Base-by-base conservation (phyloP, 2,888 invertebrate genomes). In the Rotaria sp. region DNA sequence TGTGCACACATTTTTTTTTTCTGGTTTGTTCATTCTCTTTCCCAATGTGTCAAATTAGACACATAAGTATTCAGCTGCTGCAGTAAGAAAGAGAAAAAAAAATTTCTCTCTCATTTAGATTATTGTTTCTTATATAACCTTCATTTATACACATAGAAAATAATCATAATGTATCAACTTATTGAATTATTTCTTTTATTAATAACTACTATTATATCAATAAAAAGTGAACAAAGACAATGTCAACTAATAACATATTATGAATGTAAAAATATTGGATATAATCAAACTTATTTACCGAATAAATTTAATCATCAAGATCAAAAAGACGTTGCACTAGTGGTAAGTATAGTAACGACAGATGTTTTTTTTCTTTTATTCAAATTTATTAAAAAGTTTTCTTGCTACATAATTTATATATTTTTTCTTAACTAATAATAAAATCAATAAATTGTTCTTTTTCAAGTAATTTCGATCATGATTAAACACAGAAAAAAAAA, bases 171-270 rank as follows among this genome's bases (percentile, higher is more conserved):
- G 67, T 30, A 35, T 67, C 35, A 18, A 35, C 38, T 35, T 35
- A 35, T 67, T 67, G 21, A 67, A 67, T 38, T 67, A 35, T 67
- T 67, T 35, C 67, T 67, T 18, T 7, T 67, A 30, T 67, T 67
- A 67, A n/a, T 59, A n/a, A 67, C 21, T 1, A 21, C 35, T 21
- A 35, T 67, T 21, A 18, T 18, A 35, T 35, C 35, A 67, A 38
- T 35, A 15, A 67, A 35, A 67, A 35, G 80, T 45, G 45, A 80
- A 45, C 41, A 26, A 45, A 13, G 89, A 86, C 90, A 90, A 85
- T 98, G 98, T 92, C 96, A 98, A 92, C 96, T 96, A 92, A 97
- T 99, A 90, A 96, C 95, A 88, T 96, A 98, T 89, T 97, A 97
- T 84, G 96, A 98, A 96, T 99, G 98, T 92, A 93, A 95, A 88